Base-by-base conservation (phyloP, 2,888 invertebrate species). In the Drosophila kanekoi region DNA sequence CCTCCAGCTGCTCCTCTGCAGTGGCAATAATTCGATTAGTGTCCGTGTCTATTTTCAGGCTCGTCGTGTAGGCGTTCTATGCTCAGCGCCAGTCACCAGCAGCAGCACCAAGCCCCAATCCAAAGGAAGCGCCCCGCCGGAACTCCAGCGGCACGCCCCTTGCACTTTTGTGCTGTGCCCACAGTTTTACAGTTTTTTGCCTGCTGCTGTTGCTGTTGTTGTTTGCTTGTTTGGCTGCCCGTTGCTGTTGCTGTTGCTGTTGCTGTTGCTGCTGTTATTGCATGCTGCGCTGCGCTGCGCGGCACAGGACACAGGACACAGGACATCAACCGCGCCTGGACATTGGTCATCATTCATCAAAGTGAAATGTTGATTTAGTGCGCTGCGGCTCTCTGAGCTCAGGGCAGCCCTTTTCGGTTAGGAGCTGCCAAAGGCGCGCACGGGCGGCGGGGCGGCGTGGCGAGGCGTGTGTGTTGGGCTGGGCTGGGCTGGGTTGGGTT, bases 341-440 rank as follows among this genome's bases (percentile, higher is more conserved):
- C 83, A 85, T 87, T 89, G 90, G 91, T 90, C 90, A 85, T 88
- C 90, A 90, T 90, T 91, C 91, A 90, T 90, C 90, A 90, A 90
- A 89, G 91, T 83, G 88, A 90, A 89, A 86, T 87, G 88, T 90
- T 90, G 90, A 90, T 89, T 90, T 90, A 89, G 82, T 86, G 90
- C 81, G 77, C 69, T 70, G 72, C 71, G 74, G 70, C 65, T 47
- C 48, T 60, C 40, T 40, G 57, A 44, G 41, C 49, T 38, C 44
- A 41, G 18, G 48, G 45, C 54, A 35, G 8, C 18, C 32, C 45
- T 23, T 8, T 40, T 11, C 16, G 28, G 44, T 14, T 9, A 9
- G 44, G 13, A 20, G 23, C 33, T 54, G 38, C 18, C 28, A 41
- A 48, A 23, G 47, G 9, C 6, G n/a, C 8, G 1, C 23, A 28